Conservation (phyloP, 2,797 vertebrate species). For the Bryconaethiops microstoma region DNA sequence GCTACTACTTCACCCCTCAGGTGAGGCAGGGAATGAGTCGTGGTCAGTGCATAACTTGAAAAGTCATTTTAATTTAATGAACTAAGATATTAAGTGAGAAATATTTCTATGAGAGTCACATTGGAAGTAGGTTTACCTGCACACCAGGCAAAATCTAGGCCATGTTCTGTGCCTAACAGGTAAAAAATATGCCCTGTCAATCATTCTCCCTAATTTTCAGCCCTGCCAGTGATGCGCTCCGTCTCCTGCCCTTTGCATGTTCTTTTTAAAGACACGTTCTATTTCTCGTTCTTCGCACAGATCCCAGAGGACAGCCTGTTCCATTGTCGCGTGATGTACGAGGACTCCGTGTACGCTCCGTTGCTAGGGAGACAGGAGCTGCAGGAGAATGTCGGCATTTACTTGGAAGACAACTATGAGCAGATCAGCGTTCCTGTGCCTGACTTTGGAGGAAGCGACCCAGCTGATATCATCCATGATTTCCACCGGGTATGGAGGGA, state of each 20-base stretch:
- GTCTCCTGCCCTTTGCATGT: conserved; percentile 11
- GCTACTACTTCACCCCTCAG: conserved; percentile 88
- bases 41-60: no score
- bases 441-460: conserved; percentile 88
- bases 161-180: conserved; percentile 5
- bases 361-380: conserved; percentile 83
- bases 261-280: conserved; percentile 21
- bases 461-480: conserved; percentile 94
- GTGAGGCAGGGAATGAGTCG: conserved; percentile 66
- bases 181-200: conserved; percentile 15
- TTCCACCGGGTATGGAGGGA: conserved; percentile 84
- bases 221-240: not conserved
- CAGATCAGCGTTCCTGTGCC: conserved; percentile 91
- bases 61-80: not conserved
- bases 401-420: conserved; percentile 90
- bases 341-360: conserved; percentile 86
- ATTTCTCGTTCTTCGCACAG: conserved; percentile 65
- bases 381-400: conserved; percentile 91
- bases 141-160: conserved; percentile 11
- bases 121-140: not conserved
- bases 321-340: conserved; percentile 88
- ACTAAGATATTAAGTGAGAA: no score
- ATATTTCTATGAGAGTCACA: no score
- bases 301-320: conserved; percentile 89
- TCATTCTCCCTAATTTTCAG: conserved; percentile 19